Evolutionary conservation across 2,113 vertebrate species (phyloP), one percentile per base, ranked within the genome.

Genomic region (Aegithalos caudatus): DNA sequence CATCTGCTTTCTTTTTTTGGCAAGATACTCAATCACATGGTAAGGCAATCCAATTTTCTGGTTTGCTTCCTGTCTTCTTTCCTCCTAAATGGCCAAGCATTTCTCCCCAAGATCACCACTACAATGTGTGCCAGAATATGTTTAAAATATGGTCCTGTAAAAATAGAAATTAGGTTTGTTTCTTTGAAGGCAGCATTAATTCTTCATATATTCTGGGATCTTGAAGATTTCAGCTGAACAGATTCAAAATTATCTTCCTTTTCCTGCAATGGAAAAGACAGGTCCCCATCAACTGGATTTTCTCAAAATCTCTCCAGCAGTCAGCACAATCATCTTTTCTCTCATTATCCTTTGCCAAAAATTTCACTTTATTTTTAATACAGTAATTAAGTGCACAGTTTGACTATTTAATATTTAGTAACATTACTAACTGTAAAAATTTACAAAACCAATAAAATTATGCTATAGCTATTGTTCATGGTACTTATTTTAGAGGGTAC

Each of bases 181-280:
- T 96, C 88, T 97, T 93, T 96, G 94, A 96, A 97, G 94, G 95
- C 95, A 97, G 95, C 66, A 79, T 81, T 78, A 86, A 86, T 80
- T 95, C 97, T 95, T 95, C 98, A 98, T 98, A 99, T 99, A 83
- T 99, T 98, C 95, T 99, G 98, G 80, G 98, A 96, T 96, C 98
- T 97, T 95, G 99, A 99, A 20, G 99, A 99, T 97, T 99, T 99
- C 90, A 99, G 97, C 81, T 99, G 99, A 96, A 99, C 98, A 37
- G 99, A 99, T 97, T 99, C 99, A 93, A 99, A 99, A 95, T 96
- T 94, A 90, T 99, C 98, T 91, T 98, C 98, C 74, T 99, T 99
- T 94, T 99, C 98, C 99, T 99, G 96, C 51, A 97, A 98, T 67
- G 51, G 93, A 93, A 97, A 88, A 93, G 57, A 95, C 31, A 97